Evolutionary conservation across 1,140 invertebrate genomes (phyloP).

Genomic region (Drosophila sulfurigaster): DNA sequence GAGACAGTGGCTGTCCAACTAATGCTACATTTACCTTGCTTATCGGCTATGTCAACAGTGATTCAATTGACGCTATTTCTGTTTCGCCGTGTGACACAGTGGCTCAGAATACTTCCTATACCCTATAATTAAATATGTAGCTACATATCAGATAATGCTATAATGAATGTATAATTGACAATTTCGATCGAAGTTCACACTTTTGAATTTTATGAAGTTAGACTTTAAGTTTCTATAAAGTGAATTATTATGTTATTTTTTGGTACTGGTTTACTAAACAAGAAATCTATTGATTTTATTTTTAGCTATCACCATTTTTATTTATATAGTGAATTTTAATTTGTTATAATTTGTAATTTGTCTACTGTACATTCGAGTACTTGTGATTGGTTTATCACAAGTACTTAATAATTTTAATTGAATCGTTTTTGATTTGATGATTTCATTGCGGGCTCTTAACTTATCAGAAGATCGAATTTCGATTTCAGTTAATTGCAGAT

Average conservation of each 20-base stretch:
- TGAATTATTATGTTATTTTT: no score
- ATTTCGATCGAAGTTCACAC: no score
- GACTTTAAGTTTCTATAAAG: no score
- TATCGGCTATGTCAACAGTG: conserved; percentile 49
- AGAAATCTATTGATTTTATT: no score
- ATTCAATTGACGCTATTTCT: conserved; percentile 10
- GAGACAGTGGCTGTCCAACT: conserved; percentile 24
- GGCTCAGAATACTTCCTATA: background rate
- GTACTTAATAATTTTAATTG: conserved; percentile 1
- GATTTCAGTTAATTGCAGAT: conserved; percentile 1
- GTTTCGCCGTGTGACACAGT: background rate
- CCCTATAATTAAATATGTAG: conserved; percentile 14
- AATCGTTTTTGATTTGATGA: background rate
- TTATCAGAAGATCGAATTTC: conserved; percentile 5
- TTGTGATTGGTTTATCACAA: background rate
- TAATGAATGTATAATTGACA: background rate
- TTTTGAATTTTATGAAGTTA: no score
- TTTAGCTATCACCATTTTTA: no score
- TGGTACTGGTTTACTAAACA: no score
- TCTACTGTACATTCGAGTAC: no score
- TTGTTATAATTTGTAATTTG: no score
- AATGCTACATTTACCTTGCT: conserved; percentile 33
- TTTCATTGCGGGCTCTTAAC: background rate
- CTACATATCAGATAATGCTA: background rate
- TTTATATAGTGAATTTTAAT: no score